Evolutionary conservation across 2,888 invertebrate species (phyloP), one percentile per base, ranked within the genome.

Genomic region (Oscheius sp.): DNA sequence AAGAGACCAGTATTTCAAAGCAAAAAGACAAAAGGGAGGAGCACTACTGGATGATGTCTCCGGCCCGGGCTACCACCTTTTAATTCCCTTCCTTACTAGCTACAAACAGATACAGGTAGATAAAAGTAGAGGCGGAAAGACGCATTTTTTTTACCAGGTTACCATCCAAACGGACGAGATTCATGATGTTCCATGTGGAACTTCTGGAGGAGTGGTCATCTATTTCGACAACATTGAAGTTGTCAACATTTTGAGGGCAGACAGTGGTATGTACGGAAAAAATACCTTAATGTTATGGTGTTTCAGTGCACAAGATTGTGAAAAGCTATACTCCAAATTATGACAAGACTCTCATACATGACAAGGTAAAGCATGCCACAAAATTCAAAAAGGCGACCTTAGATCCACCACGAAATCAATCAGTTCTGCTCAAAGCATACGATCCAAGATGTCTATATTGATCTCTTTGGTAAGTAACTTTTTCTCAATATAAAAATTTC

Each of bases 161-260:
- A 53, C 53, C n/a, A 53, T 53, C 13, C 53, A 53, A 11, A 53
- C 53, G 13, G 53, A 53, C 29, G 53, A 9, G 13, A 29, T 53
- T 21, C 4, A 29, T 11, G 13, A 53, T 53, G 53, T 53, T 11
- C 53, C 53, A 3, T 53, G 53, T 11, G 53, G 53, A 21, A 53
- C 53, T 5, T 53, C 53, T 3, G 53, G 53, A 9, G 53, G 53
- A 4, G 53, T 53, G 53, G 29, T 53, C 53, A 53, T 53, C 4
- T 21, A n/a, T 11, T 53, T 53, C 29, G 53, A 53, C 4, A 53
- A 53, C n/a, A 53, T 53, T 53, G 53, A 53, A 53, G 53, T 53
- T 4, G 53, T 53, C 13, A 53, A 53, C 29, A 5, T 53, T 5
- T 11, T 21, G 21, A 21, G 21, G 21, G 1, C 21, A 21, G 21